Base-by-base conservation (phyloP, 1,140 invertebrate species). In the Heliothis subflexa region DNA sequence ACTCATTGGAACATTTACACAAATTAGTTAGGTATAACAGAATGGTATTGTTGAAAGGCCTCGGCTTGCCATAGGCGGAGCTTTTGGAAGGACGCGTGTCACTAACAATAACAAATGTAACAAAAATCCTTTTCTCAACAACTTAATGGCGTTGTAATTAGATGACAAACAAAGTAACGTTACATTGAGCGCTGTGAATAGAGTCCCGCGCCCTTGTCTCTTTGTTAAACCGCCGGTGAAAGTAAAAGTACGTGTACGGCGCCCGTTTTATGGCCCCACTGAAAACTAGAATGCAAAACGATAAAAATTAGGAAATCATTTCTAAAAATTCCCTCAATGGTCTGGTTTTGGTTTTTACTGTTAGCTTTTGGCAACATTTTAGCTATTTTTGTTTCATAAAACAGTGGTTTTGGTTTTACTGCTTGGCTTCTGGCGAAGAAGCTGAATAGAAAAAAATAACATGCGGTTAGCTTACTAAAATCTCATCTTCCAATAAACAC, bases 121-220 rank as follows among this genome's bases (percentile, higher is more conserved):
- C 59, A 73, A 75, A 62, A 62, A 61, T 75, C 72, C 72, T 75
- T 75, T 75, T 75, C 72, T 74, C n/a, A 49, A 33, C 57, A 14
- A 75, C 0, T 45, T 75, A 75, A 75, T 75, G 72, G 59, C 47
- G 57, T 21, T 14, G 59, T 75, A 62, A 75, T 75, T 75, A 62
- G 55, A 62, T 75, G 55, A 75, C 57, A 75, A 75, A 62, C 59
- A 75, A 75, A 52, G 40, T 75, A 75, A 75, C 72, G 72, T 75
- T 75, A 75, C 72, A 75, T 75, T 62, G 72, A 62, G 16, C 57
- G 47, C 62, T 75, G 33, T 75, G 57, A 62, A 75, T 75, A 75
- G 73, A 75, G 47, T 14, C 13, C 45, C 54, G 40, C 59, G 57
- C 73, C 73, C 59, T 75, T 75, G 73, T 64, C 18, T 62, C 72